Percentiles rank a stretch among this genome's conserved stretches.
Evolutionary conservation across 2,888 invertebrate genomes (phyloP).

Genomic region (Dryomyza anilis): DNA sequence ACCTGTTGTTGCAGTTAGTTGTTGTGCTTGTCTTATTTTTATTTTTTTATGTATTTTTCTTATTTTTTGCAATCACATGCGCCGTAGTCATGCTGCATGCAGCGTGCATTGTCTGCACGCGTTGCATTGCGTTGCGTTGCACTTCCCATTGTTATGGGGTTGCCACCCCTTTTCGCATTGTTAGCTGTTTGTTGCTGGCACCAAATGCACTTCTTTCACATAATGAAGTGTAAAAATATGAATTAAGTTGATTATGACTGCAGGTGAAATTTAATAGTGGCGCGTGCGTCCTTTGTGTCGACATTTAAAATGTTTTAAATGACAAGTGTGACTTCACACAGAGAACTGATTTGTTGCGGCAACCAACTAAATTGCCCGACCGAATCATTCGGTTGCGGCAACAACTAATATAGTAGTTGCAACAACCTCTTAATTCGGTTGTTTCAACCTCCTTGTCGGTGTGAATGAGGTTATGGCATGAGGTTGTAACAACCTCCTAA

Average conservation of each 20-base stretch:
- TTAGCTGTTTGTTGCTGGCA: neutral
- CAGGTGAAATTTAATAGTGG: conserved; percentile 12
- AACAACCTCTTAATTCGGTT: too few species aligned
- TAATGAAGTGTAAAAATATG: conserved; percentile 26
- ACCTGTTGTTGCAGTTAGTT: neutral
- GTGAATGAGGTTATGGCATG: too few species aligned
- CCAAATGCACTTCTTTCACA: neutral
- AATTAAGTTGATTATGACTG: conserved; percentile 5
- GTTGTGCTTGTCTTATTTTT: neutral
- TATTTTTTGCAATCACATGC: neutral
- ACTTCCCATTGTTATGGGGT: conserved; percentile 10
- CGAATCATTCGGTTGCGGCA: too few species aligned
- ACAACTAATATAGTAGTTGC: too few species aligned
- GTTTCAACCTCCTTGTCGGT: too few species aligned
- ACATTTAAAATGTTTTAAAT: too few species aligned
- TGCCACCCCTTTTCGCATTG: conserved; percentile 17
- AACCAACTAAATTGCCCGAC: too few species aligned
- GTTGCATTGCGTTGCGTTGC: too few species aligned
- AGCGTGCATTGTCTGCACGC: conserved; percentile 1
- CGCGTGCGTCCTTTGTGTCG: neutral
- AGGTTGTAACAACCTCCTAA: too few species aligned
- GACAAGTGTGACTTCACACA: too few species aligned
- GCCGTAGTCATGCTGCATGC: neutral
- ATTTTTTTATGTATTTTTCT: neutral
- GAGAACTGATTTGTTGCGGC: too few species aligned